Conservation (phyloP, 2,797 vertebrate species). For the Triplophysa yarkandensis region DNA sequence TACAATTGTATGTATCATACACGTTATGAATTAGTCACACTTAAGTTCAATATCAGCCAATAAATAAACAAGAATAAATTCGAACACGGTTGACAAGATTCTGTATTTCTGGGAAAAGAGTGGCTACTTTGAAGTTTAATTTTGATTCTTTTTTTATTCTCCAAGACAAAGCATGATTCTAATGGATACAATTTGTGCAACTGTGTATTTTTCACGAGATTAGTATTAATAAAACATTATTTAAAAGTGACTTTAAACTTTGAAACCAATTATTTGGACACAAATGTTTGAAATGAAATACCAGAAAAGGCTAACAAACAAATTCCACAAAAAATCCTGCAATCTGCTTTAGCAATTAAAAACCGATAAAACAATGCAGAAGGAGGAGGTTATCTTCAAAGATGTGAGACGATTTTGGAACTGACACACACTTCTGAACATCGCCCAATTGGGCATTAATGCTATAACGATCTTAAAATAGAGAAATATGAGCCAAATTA, state of each 20-base stretch:
- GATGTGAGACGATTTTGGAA: not conserved
- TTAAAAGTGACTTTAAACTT: too few species aligned
- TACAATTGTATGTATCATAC: too few species aligned
- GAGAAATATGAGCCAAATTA: not conserved
- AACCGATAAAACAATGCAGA: not conserved
- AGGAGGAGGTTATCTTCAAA: not conserved
- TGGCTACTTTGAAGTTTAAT: too few species aligned
- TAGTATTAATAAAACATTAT: not conserved
- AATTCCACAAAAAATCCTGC: not conserved
- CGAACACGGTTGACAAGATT: too few species aligned
- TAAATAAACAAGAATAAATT: too few species aligned
- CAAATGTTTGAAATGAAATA: not conserved
- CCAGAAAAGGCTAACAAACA: not conserved
- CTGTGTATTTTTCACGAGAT: not conserved
- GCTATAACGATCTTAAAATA: not conserved
- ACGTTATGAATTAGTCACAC: too few species aligned
- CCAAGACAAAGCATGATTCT: too few species aligned
- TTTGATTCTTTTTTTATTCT: too few species aligned
- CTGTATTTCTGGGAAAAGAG: too few species aligned
- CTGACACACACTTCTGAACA: not conserved
- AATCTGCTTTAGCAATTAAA: not conserved
- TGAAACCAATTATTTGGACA: not conserved
- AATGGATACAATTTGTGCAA: not conserved
- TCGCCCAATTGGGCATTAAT: not conserved
- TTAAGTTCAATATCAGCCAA: too few species aligned